Evolutionary conservation across 2,888 invertebrate genomes (phyloP).

Genomic region (Apomyelois bistriatella): DNA sequence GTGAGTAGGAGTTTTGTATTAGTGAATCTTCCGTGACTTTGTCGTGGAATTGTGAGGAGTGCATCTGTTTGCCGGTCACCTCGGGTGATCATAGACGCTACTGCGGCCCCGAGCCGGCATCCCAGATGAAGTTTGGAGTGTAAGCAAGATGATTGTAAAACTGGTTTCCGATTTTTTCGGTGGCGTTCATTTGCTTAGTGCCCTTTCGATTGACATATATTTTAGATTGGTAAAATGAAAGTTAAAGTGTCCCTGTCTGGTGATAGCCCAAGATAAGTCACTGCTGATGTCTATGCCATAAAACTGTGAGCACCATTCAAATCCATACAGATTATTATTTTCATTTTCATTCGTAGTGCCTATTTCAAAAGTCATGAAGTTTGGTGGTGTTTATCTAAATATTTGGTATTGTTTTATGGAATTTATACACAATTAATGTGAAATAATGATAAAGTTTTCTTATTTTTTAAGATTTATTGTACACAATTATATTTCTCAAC

Average conservation of each 20-base stretch:
- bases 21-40: slow-evolving; percentile 69
- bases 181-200: slow-evolving; percentile 77
- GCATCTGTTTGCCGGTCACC: slow-evolving; percentile 50
- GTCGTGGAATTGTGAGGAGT: slow-evolving; percentile 55
- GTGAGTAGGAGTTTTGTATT: slow-evolving; percentile 68
- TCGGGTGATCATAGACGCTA: slow-evolving; percentile 65
- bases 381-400: slow-evolving; percentile 55
- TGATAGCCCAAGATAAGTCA: slow-evolving; percentile 47
- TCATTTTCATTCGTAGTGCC: slow-evolving; percentile 25
- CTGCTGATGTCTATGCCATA: slow-evolving; percentile 23
- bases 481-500: slow-evolving; percentile 50
- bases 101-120: slow-evolving; percentile 50
- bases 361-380: slow-evolving; percentile 49
- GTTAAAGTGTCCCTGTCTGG: slow-evolving; percentile 50
- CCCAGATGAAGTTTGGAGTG: slow-evolving; percentile 52
- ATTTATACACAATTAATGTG: slow-evolving; percentile 38
- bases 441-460: slow-evolving; percentile 35
- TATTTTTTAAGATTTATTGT: slow-evolving; percentile 47
- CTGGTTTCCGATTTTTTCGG: slow-evolving; percentile 70
- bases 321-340: slow-evolving; percentile 40
- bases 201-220: slow-evolving; percentile 59
- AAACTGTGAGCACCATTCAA: slow-evolving; percentile 32
- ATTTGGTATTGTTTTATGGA: slow-evolving; percentile 51
- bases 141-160: slow-evolving; percentile 62
- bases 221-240: slow-evolving; percentile 38